Evolutionary conservation across 2,888 invertebrate genomes (phyloP), one percentile per base, ranked within the genome.

Genomic region (Crocallis elinguaria): DNA sequence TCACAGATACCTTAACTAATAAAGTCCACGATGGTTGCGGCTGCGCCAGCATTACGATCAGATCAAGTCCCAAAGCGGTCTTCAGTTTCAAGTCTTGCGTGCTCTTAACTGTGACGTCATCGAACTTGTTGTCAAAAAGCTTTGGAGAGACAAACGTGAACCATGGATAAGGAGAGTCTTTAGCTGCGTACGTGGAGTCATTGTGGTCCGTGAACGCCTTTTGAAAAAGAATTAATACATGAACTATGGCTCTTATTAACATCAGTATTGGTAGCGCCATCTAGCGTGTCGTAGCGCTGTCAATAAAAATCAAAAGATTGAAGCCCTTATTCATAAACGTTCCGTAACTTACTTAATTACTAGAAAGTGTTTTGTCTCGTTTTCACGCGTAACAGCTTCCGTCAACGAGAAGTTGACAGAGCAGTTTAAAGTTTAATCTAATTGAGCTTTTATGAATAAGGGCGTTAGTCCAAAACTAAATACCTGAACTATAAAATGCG

Each of bases 21-120:
- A 94, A 92, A 0, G 94, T 86, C 96, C 96, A 96, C 43, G 94
- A 94, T 0, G 96, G 95, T 70, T 96, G 96, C 0, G 96, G 96
- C 67, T 96, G 96, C 0, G 95, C 94, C 46, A 95, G 75, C 27
- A 96, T 73, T 0, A 96, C 95, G 37, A 93, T 93, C 19, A 96
- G 75, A 66, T 96, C 96, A 49, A 96, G 75, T 0, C 94, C 94
- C 8, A 96, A 90, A 1, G 94, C 94, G 1, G 93, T 93, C 57
- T 93, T 92, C 7, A 92, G 85, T 0, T 92, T 83, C 4, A 95
- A 75, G 45, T 94, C 93, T 4, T 78, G 77, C 0, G 92, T 84
- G 16, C 79, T 84, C 27, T 77, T 81, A 0, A 83, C 75, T 0
- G 77, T 77, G 19, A 76, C 69, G 50, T 86, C 86, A 25, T 81